Evolutionary conservation across 2,797 vertebrate genomes (phyloP).

Genomic region (Centropyge bicolor): DNA sequence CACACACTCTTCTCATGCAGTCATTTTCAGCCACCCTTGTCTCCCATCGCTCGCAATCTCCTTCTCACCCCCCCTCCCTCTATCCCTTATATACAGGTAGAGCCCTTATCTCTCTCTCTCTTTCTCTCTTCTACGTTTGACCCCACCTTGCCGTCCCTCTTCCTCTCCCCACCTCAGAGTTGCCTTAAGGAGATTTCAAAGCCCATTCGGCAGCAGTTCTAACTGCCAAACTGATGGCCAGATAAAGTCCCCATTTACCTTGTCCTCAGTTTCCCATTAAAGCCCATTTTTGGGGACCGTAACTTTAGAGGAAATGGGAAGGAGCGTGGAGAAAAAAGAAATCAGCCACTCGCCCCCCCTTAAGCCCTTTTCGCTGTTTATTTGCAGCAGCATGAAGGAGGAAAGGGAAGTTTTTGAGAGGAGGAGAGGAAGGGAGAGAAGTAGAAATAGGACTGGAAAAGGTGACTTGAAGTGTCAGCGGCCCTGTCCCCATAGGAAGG

Average conservation of each 20-base stretch:
- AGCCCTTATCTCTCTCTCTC: slow-evolving; percentile 63
- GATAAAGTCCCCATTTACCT: slow-evolving; percentile 85
- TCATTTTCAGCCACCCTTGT: slow-evolving; percentile 68
- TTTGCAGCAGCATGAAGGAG: slow-evolving; percentile 74
- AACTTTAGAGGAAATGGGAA: slow-evolving; percentile 79
- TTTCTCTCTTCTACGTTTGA: slow-evolving; percentile 62
- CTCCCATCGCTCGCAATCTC: slow-evolving; percentile 71
- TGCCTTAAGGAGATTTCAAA: slow-evolving; percentile 88
- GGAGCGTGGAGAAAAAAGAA: slow-evolving; percentile 69
- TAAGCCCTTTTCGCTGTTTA: slow-evolving; percentile 76
- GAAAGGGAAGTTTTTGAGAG: slow-evolving; percentile 51
- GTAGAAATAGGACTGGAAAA: slow-evolving; percentile 70
- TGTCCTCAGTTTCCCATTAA: slow-evolving; percentile 85
- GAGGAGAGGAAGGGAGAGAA: slow-evolving; percentile 53
- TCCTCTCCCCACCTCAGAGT: slow-evolving; percentile 73
- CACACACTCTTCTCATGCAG: slow-evolving; percentile 41
- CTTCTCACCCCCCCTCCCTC: slow-evolving; percentile 53
- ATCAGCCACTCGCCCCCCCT: slow-evolving; percentile 66
- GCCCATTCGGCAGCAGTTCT: slow-evolving; percentile 83
- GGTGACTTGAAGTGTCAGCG: slow-evolving; percentile 78
- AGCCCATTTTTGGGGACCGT: slow-evolving; percentile 78
- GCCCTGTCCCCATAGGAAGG: slow-evolving; percentile 77
- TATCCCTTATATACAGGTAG: slow-evolving; percentile 43
- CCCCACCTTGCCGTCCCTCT: slow-evolving; percentile 67
- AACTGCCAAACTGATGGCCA: slow-evolving; percentile 85